A percentile compares a stretch with the other conserved stretches of the same genome.
phyloP scores from a whole-genome alignment of 1,140 invertebrate genomes.

The Bombus fervidus region DNA sequence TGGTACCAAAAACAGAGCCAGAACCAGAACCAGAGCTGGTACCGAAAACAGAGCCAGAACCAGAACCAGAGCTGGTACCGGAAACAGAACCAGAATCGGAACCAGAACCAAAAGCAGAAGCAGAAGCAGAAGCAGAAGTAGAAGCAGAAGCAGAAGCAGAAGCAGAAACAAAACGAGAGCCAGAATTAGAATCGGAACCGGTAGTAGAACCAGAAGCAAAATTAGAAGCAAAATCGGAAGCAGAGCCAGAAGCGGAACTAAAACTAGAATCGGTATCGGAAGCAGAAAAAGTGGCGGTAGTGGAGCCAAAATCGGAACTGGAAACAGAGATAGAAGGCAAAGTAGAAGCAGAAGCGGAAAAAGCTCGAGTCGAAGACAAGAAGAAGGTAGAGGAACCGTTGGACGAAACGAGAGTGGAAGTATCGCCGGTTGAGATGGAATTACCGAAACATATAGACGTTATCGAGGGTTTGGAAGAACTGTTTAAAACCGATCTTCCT shows the following conservation, averaged over 20 bases:
- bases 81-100: not conserved
- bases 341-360: not conserved
- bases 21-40: not conserved
- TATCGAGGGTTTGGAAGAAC: conserved; percentile 12
- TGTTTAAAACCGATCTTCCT: conserved; percentile 65
- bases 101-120: not conserved
- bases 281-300: not conserved
- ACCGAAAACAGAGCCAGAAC: not conserved
- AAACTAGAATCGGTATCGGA: not conserved
- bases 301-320: not conserved
- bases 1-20: not conserved
- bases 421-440: not conserved
- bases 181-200: not conserved
- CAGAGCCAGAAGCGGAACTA: not conserved
- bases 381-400: not conserved
- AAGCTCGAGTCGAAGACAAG: not conserved
- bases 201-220: not conserved
- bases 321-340: not conserved
- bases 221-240: not conserved
- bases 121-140: not conserved
- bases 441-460: not conserved
- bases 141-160: not conserved
- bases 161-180: not conserved
- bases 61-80: not conserved
- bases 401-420: not conserved